Evolutionary conservation across 2,797 vertebrate genomes (phyloP).

Genomic region (Malacoctenus gilli): DNA sequence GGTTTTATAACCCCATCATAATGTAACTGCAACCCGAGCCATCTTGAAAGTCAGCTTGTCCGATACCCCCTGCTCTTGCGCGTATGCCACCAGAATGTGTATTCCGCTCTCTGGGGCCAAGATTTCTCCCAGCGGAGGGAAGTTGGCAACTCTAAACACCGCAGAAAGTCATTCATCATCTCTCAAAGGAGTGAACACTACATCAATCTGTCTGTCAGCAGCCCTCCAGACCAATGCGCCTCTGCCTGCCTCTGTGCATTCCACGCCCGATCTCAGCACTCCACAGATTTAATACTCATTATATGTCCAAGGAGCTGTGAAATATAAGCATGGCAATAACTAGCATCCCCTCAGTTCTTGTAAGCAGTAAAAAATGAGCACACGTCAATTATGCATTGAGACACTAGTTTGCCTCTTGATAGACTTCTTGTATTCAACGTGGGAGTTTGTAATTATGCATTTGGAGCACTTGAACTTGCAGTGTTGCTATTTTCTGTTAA

Average conservation of each 20-base stretch:
- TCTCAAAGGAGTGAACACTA: slow-evolving; percentile 61
- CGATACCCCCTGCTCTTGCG: slow-evolving; percentile 20
- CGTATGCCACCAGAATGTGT: slow-evolving; percentile 44
- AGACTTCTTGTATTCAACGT: slow-evolving; percentile 4
- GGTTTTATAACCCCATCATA: slow-evolving; percentile 28
- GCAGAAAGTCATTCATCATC: slow-evolving; percentile 72
- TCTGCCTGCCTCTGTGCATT: slow-evolving; percentile 55
- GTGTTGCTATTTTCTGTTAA: slow-evolving; percentile 21
- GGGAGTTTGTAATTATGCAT: slow-evolving; percentile 15
- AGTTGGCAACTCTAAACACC: slow-evolving; percentile 65
- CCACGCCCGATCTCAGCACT: slow-evolving; percentile 46
- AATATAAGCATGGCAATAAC: slow-evolving; percentile 44
- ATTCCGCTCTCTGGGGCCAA: slow-evolving; percentile 47
- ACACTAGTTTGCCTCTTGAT: slow-evolving; percentile 27
- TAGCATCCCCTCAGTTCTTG: slow-evolving; percentile 20
- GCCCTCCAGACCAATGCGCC: slow-evolving; percentile 59
- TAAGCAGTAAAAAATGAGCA: slow-evolving; percentile 28
- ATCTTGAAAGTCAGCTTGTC: slow-evolving; percentile 35
- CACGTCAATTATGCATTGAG: slow-evolving; percentile 4
- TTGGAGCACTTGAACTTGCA: slow-evolving; percentile 28
- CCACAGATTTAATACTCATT: slow-evolving; percentile 13
- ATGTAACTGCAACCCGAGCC: slow-evolving; percentile 36
- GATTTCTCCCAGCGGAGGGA: slow-evolving; percentile 39
- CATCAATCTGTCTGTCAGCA: slow-evolving; percentile 77
- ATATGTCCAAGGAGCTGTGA: slow-evolving; percentile 24